Base-by-base conservation (phyloP, 2,113 vertebrate genomes). In the Recurvirostra avosetta region DNA sequence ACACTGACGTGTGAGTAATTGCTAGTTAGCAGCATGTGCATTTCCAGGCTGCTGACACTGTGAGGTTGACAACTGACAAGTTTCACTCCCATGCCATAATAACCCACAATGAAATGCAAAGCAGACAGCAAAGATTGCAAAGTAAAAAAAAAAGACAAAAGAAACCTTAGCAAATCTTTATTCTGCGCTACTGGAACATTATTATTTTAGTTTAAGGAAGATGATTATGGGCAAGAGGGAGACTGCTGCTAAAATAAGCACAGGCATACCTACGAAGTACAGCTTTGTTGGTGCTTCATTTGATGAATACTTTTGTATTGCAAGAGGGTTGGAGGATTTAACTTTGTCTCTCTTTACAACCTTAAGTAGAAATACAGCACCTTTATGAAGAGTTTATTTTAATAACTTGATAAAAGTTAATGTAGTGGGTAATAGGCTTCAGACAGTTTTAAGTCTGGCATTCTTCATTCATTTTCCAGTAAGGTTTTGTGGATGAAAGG, bases 31-130 rank as follows among this genome's bases (percentile, higher is more conserved):
- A 85, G 83, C 66, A 63, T 74, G 75, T 95, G 43, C 86, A 76
- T 77, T 92, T 90, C 72, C 59, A 86, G 53, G 80, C 79, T 93
- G 74, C 92, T 96, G 77, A 75, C 72, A 82, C 36, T 30, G 34
- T 27, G 82, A 90, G 41, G 61, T 16, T 86, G 75, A 83, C 77
- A 92, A 53, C 55, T 95, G 94, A 84, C 80, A 96, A 85, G 65
- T 70, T 95, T 94, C 94, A 52, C 66, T 93, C 71, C 49, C 67
- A n/a, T 92, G 49, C 83, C 79, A 72, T 76, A 95, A 98, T 88
- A 97, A 93, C 43, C 68, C 67, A 86, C 79, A 90, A 88, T 94
- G 86, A 95, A 96, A 97, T 92, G 73, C 78, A 96, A 90, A 95
- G 49, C 50, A 94, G 45, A 86, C 56, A 77, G 34, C n/a, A 75